Evolutionary conservation across 2,888 invertebrate species (phyloP), one percentile per base, ranked within the genome.

Genomic region (Melanchra persicariae): DNA sequence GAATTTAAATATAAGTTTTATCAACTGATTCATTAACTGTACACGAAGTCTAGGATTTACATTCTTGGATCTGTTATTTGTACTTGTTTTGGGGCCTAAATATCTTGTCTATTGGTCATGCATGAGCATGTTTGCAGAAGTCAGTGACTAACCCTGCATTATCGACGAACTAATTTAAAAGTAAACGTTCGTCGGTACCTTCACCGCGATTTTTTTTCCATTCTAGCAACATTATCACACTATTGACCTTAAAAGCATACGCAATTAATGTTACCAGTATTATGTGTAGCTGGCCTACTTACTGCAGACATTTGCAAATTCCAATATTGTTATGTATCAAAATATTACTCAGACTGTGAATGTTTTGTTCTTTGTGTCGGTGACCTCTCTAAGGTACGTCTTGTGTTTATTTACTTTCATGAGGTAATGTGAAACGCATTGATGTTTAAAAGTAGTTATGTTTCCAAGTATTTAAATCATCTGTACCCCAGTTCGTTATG

Each of bases 301-400:
- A 80, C 49, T 73, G 78, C 88, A 88, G 86, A 88, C 85, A 79
- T 83, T 86, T 71, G 87, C 85, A 79, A 89, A 91, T 91, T 89
- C 89, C 88, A 84, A 85, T 87, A 85, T 82, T 87, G 85, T 87
- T 88, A 85, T 77, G 69, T 80, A 77, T 83, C 68, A 70, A 68
- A 80, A 79, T 83, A 87, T 88, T 89, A 88, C 79, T 89, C 89
- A 89, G 77, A 78, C 67, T 69, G 54, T 68, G 61, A 72, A 52
- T 74, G 80, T 79, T 83, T 78, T 78, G 74, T 84, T 81, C 68
- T 82, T 74, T 73, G 83, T 85, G 84, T 75, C 77, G 79, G 73
- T 82, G 82, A 87, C 82, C 85, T 79, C 74, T 73, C 61, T 51
- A 72, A 70, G 72, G 72, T 74, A 74, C 61, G 58, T 43, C n/a